Evolutionary conservation across 2,888 invertebrate species (phyloP).

Genomic region (Noctua pronuba): DNA sequence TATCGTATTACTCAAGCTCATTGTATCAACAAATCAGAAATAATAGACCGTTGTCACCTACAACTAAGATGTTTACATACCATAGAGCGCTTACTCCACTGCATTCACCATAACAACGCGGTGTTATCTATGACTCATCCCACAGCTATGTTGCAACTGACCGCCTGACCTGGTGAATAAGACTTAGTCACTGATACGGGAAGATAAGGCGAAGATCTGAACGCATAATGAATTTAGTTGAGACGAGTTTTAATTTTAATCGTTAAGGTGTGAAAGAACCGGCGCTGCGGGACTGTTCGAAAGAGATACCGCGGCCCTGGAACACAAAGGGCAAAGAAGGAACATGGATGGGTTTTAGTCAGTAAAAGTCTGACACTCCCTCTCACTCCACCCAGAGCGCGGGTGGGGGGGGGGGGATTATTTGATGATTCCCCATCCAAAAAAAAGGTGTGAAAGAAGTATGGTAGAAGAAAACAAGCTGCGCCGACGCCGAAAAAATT

Average conservation of each 20-base stretch:
- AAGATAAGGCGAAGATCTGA: constrained; percentile 36
- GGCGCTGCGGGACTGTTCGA: no score
- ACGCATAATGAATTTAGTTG: constrained; percentile 22
- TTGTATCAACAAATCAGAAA: constrained; percentile 14
- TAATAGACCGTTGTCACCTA: constrained; percentile 38
- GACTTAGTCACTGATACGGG: constrained; percentile 38
- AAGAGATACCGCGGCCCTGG: no score
- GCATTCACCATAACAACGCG: constrained; percentile 65
- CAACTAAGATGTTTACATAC: constrained; percentile 54
- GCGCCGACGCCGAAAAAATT: no score
- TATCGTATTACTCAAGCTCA: neutral
- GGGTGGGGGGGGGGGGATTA: no score
- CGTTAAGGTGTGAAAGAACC: neutral
- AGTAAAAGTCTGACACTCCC: no score
- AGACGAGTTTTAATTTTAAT: constrained; percentile 5
- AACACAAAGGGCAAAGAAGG: no score
- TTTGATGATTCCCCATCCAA: no score
- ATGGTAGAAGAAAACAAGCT: no score
- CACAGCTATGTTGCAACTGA: constrained; percentile 63
- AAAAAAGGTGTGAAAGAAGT: no score
- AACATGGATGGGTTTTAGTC: no score
- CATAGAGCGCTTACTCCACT: constrained; percentile 34
- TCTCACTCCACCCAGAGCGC: no score
- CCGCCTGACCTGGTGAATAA: constrained; percentile 63
- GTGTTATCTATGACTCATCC: constrained; percentile 61